Evolutionary conservation across 2,888 invertebrate species (phyloP), one percentile per base, ranked within the genome.

Genomic region (Pediacus dermestoides): DNA sequence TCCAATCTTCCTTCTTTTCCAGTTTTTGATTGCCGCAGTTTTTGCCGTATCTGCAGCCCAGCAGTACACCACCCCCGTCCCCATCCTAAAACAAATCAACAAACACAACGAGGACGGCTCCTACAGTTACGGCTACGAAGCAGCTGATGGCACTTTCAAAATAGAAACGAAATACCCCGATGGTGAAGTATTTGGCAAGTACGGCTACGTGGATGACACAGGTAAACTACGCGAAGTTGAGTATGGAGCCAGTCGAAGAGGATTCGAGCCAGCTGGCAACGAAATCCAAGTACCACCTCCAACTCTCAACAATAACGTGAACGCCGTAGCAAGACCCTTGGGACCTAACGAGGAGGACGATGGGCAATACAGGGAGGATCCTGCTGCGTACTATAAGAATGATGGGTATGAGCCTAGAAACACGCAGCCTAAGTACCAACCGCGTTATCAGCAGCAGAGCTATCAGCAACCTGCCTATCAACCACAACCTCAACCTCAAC

Each of bases 121-220:
- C 7, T 91, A 91, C 70, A 88, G 87, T 55, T 90, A 84, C 60
- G 90, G 89, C 0, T 91, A 87, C 67, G 90, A 91, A 67, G 85
- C 80, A 0, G 90, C 88, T 0, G 90, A 91, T 60, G 88, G 88
- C 6, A 81, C 85, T 31, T 89, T 85, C 72, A 89, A 89, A 70
- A 88, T 90, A 46, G 90, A 90, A 66, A 88, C 89, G 1, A 90
- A 89, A 67, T 85, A 86, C 57, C 76, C 85, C 0, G 82, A 77
- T 28, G 90, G 90, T 0, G 88, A 89, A 58, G 88, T 90, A 0
- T 85, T 81, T 33, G 91, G 91, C 41, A 91, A 90, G 64, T 91
- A 90, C 58, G 91, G 91, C n/a, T 91, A 89, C 64, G 76, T 88
- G 1, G 90, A 90, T 52, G 87, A 84, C 57, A 72, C 70, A 13